Conservation (phyloP, 2,113 vertebrate genomes). For the Dicrurus megarhynchus region DNA sequence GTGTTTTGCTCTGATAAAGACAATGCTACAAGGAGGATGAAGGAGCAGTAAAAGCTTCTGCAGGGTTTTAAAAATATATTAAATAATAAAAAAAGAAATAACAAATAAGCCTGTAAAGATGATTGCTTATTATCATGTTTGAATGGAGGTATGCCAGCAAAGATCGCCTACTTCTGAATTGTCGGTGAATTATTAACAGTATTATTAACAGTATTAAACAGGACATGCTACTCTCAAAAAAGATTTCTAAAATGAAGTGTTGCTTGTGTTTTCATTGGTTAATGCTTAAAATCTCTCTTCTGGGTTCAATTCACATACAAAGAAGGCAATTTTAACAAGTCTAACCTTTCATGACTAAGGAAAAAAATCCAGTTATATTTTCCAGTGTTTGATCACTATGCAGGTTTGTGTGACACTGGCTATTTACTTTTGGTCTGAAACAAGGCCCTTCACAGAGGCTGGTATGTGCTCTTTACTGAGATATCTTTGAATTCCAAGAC, state of each 20-base stretch:
- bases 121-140: neutral
- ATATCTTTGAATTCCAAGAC: neutral
- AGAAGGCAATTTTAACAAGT: neutral
- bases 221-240: neutral
- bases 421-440: neutral
- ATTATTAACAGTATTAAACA: neutral
- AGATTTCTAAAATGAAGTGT: neutral
- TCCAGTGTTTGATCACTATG: neutral
- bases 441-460: neutral
- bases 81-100: neutral
- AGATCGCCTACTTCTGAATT: neutral
- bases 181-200: neutral
- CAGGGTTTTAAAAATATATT: neutral
- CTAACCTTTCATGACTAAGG: neutral
- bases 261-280: neutral
- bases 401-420: neutral
- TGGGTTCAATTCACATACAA: neutral
- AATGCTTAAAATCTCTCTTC: neutral
- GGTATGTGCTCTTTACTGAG: neutral
- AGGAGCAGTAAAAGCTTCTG: neutral
- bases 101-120: neutral
- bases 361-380: neutral
- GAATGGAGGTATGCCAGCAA: neutral
- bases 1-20: neutral
- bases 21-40: neutral